These are phyloP conservation scores for Rhinolophus ferrumequinum DNA, from an alignment of 2,113 vertebrate species.

Conservation along the genomic window DNA sequence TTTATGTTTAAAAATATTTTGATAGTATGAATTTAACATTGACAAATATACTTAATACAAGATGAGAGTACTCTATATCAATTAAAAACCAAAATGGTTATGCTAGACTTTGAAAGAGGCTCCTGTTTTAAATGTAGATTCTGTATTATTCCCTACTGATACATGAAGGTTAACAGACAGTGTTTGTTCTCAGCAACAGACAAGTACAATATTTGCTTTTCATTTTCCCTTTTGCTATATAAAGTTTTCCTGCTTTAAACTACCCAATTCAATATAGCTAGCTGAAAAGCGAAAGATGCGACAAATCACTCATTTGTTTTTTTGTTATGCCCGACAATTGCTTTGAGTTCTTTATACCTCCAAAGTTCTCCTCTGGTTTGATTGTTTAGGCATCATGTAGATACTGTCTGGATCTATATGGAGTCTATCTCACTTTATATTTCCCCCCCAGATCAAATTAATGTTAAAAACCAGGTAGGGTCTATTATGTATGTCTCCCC, in stretches of 20 bases:
- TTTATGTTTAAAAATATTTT: constrained; percentile 31
- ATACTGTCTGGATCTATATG: neutral
- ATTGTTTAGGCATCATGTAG: neutral
- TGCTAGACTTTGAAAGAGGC: neutral
- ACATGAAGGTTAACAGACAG: neutral
- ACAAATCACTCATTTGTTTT: neutral
- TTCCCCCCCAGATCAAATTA: neutral
- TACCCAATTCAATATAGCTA: neutral
- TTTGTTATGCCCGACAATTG: neutral
- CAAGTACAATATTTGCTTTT: constrained; percentile 7
- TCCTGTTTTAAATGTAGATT: neutral
- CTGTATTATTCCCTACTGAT: neutral
- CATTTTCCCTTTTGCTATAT: neutral
- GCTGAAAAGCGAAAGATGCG: neutral
- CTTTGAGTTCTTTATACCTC: neutral
- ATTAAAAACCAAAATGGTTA: constrained; percentile 12
- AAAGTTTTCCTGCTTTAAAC: neutral
- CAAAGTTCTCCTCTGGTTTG: neutral
- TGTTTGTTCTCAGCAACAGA: constrained; percentile 24
- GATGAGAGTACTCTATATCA: neutral
- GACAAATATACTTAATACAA: neutral
- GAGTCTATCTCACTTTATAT: neutral
- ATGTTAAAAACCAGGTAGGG: neutral
- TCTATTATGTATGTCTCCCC: neutral
- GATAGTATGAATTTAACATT: constrained; percentile 1